Conservation (phyloP, 2,113 vertebrate genomes). For the Paralichthys olivaceus region DNA sequence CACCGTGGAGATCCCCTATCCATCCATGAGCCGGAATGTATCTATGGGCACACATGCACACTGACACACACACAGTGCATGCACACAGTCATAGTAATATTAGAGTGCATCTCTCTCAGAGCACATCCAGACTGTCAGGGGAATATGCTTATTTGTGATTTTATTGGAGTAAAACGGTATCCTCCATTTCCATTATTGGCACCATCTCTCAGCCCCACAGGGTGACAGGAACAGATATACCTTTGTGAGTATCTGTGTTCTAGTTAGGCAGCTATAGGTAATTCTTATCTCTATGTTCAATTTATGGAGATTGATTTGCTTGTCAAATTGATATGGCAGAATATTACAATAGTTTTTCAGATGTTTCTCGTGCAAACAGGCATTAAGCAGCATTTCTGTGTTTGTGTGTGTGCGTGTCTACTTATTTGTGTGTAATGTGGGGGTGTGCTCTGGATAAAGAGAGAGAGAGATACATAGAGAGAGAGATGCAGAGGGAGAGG, state of each 20-base stretch:
- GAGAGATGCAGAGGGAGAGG: neutral
- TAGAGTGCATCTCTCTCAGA: conserved; percentile 63
- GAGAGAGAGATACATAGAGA: conserved; percentile 7
- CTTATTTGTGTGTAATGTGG: conserved; percentile 24
- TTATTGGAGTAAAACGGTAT: conserved; percentile 72
- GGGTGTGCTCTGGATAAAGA: conserved; percentile 8
- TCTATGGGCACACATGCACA: conserved; percentile 57
- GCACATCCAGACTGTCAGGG: conserved; percentile 65
- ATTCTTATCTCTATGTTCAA: conserved; percentile 22
- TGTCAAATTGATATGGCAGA: conserved; percentile 30
- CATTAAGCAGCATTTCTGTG: conserved; percentile 6
- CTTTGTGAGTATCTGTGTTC: conserved; percentile 10
- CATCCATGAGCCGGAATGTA: conserved; percentile 62
- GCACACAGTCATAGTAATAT: conserved; percentile 58
- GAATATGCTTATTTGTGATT: conserved; percentile 77
- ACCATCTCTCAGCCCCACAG: conserved; percentile 47
- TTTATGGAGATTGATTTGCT: conserved; percentile 45
- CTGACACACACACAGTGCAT: conserved; percentile 3
- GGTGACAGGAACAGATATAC: conserved; percentile 9
- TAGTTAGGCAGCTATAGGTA: conserved; percentile 14
- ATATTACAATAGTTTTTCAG: conserved; percentile 8
- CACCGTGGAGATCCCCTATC: conserved; percentile 69
- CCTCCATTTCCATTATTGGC: conserved; percentile 75
- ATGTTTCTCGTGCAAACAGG: conserved; percentile 15
- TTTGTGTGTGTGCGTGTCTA: conserved; percentile 13